Evolutionary conservation across 2,888 invertebrate genomes (phyloP).

Genomic region (Agrilus biguttatus): DNA sequence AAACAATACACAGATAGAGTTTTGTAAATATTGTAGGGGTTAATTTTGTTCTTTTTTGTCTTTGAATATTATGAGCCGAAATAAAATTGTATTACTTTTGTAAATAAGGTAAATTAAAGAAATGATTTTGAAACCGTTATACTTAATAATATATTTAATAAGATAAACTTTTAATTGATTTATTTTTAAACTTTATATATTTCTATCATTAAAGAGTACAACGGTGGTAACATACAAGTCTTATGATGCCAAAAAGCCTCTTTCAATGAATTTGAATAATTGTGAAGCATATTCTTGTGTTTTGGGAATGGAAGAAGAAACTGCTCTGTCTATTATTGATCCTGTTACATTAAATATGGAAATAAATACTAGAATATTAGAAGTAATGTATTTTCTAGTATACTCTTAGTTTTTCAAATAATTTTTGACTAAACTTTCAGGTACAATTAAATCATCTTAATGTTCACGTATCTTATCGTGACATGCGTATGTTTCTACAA

Average conservation of each 20-base stretch:
- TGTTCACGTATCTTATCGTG: conserved; percentile 82
- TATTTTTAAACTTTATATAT: too few species aligned
- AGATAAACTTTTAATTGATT: too few species aligned
- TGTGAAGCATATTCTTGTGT: conserved; percentile 88
- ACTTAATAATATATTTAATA: too few species aligned
- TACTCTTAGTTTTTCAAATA: background rate
- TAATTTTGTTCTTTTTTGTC: too few species aligned
- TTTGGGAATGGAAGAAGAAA: conserved; percentile 72
- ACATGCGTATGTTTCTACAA: conserved; percentile 79
- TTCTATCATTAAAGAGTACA: conserved; percentile 48
- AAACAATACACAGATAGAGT: too few species aligned
- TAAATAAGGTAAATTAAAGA: too few species aligned
- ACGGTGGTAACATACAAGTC: conserved; percentile 73
- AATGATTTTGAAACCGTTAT: too few species aligned
- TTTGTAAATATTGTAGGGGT: too few species aligned
- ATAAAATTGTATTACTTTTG: too few species aligned
- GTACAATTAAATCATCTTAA: conserved; percentile 59
- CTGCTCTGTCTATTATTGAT: conserved; percentile 87
- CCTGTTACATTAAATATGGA: conserved; percentile 72
- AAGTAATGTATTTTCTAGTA: conserved; percentile 19
- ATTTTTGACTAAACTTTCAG: conserved; percentile 22
- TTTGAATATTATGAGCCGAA: too few species aligned
- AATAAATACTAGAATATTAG: conserved; percentile 40
- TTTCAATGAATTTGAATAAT: conserved; percentile 77
- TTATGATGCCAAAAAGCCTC: conserved; percentile 51